Evolutionary conservation across 2,888 invertebrate genomes (phyloP), one percentile per base, ranked within the genome.

Genomic region (Seladonia tumulorum): DNA sequence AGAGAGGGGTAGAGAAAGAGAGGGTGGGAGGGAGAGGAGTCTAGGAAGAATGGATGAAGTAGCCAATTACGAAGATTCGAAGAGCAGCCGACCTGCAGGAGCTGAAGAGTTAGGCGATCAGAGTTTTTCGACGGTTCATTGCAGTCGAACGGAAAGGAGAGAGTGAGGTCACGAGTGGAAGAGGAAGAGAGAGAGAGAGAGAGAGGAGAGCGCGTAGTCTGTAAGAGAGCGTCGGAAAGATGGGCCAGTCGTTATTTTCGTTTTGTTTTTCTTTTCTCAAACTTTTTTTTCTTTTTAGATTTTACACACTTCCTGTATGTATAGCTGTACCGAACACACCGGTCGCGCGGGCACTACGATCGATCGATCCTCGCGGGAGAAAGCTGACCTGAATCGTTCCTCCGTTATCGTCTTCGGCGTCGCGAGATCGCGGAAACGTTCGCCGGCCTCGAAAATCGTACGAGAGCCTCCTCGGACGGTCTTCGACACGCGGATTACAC

Each of bases 231-330:
- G 86, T 86, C 90, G 85, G 88, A 79, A 78, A 82, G 85, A 91
- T 85, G 87, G 91, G 91, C 90, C 90, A 90, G 91, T 91, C 85
- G 80, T 88, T 83, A 60, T 45, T 76, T 57, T 77, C 53, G 10
- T 35, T 74, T 86, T 72, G 39, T 76, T 79, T 35, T 39, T 71
- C 39, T 8, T 45, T 71, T 71, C 39, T 25, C 25, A 63, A 29
- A 29, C 25, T 18, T 45, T 45, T 83, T 88, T 29, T 63, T 47
- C 42, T 66, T 47, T 47, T 1, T 88, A 87, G 87, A 89, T 87
- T 90, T 87, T 89, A 84, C 79, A 87, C 76, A 80, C 84, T 68
- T 68, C 72, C 74, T 66, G 22, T 73, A 76, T 22, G 76, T 75
- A 74, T 72, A 39, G 22, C 2, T 70, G 70, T 70, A 45, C n/a